Base-by-base conservation (phyloP, 1,140 invertebrate species). In the Monochamus saltuarius region DNA sequence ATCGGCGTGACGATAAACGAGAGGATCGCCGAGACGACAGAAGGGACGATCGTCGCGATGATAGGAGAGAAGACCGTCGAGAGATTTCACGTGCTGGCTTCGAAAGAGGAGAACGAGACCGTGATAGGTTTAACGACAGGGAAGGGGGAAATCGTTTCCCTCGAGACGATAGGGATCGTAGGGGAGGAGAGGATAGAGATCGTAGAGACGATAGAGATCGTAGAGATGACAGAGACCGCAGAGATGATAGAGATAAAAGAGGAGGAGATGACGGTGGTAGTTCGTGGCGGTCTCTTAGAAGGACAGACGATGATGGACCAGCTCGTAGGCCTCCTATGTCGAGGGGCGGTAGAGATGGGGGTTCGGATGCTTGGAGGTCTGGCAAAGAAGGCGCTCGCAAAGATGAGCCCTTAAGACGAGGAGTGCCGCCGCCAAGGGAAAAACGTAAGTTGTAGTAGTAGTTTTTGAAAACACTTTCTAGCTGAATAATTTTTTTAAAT, bases 181-280 rank as follows among this genome's bases (percentile, higher is more conserved):
- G 57, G 42, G 6, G 35, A 17, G 13, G 10, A 22, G 59, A 54
- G 3, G 58, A 56, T 36, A 39, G 56, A 3, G 43, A 38, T 10
- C 39, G 59, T 22, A 34, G 59, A 13, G 39, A 47, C 36, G 62
- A 29, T 29, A 51, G 49, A 34, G 49, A 61, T 49, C 38, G 61
- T 7, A 58, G 53, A 49, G 49, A 51, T 16, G 49, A 51, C 9
- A 61, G 61, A 9, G 47, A 60, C 22, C 53, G 61, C 4, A 61
- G 59, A 11, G 46, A 55, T 34, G 57, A 56, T 2, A 40, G 61
- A 0, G 43, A 50, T 10, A 42, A 59, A 16, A 60, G 59, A 35
- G 53, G 53, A 11, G 53, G 53, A 4, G 53, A 39, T 14, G 55
- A 56, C 17, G 53, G 40, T 2, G 49, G 49, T 51, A 36, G 49